phyloP scores from a whole-genome alignment of 2,888 invertebrate species.

The Gastrophysa polygoni region DNA sequence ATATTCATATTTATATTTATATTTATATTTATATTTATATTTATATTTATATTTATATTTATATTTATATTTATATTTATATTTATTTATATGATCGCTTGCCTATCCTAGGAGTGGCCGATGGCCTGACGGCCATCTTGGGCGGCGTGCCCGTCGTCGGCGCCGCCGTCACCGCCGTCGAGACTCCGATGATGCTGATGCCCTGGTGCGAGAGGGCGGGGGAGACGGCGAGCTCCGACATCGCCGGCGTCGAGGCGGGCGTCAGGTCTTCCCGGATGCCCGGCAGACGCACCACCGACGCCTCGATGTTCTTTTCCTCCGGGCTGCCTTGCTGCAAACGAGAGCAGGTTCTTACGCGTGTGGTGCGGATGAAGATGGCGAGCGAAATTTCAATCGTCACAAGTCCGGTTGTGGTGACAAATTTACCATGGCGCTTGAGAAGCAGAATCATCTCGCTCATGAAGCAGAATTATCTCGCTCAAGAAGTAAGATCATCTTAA shows the following conservation, averaged over 20 bases:
- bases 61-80: too few species aligned
- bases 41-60: too few species aligned
- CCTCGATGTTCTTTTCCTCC: constrained; percentile 58
- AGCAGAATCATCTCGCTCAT: too few species aligned
- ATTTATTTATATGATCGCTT: too few species aligned
- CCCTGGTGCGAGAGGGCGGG: constrained; percentile 40
- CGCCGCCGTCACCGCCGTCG: constrained; percentile 16
- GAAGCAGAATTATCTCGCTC: too few species aligned
- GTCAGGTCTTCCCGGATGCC: constrained; percentile 63
- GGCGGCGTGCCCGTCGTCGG: constrained; percentile 42
- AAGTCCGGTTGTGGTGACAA: too few species aligned
- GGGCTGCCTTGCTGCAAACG: constrained; percentile 64
- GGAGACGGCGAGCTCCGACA: constrained; percentile 27
- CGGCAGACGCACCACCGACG: constrained; percentile 63
- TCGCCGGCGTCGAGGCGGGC: constrained; percentile 39
- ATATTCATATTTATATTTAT: too few species aligned
- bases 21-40: too few species aligned
- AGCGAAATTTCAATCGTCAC: too few species aligned
- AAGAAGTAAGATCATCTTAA: too few species aligned
- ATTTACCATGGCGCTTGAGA: too few species aligned
- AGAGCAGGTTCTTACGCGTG: neutral
- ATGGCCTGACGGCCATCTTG: constrained; percentile 58
- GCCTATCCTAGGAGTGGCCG: constrained; percentile 80
- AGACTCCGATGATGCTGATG: constrained; percentile 51
- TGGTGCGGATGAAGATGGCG: too few species aligned